phyloP scores from a whole-genome alignment of 2,797 vertebrate genomes.

The Hylomyscus alleni region DNA sequence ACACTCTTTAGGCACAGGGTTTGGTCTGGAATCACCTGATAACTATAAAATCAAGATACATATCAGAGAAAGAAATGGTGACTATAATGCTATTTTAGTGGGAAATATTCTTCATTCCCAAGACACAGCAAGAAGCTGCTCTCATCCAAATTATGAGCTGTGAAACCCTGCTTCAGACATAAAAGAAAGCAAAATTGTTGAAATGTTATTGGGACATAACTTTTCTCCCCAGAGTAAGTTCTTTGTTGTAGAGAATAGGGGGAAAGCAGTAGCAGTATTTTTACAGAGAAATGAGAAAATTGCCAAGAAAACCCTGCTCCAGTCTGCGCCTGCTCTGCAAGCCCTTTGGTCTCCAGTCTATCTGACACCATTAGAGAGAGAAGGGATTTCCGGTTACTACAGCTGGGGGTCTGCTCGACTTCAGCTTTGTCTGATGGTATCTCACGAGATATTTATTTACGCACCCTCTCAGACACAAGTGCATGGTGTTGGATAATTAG shows the following conservation, averaged over 20 bases:
- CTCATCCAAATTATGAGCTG: conserved; percentile 69
- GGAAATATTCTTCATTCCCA: conserved; percentile 72
- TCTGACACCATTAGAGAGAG: conserved; percentile 44
- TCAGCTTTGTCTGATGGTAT: conserved; percentile 65
- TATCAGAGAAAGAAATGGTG: conserved; percentile 79
- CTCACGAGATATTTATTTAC: conserved; percentile 63
- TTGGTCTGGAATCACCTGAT: conserved; percentile 85
- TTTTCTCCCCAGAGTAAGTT: conserved; percentile 66
- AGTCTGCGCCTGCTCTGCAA: conserved; percentile 15
- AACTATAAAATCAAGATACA: conserved; percentile 84
- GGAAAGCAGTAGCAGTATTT: conserved; percentile 11
- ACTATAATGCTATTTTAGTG: conserved; percentile 72
- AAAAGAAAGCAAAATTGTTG: conserved; percentile 66
- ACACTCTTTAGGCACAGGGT: conserved; percentile 84
- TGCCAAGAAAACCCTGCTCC: neutral
- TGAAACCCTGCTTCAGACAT: conserved; percentile 64
- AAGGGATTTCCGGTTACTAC: conserved; percentile 44
- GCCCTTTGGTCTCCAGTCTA: conserved; percentile 41
- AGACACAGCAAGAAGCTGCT: conserved; percentile 67
- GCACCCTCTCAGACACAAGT: conserved; percentile 62
- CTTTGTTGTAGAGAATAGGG: conserved; percentile 62
- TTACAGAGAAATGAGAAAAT: conserved; percentile 54
- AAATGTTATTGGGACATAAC: conserved; percentile 71
- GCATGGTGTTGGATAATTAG: conserved; percentile 70
- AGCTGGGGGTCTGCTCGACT: conserved; percentile 36